A percentile compares a stretch with the other conserved stretches of the same genome.
Conservation (phyloP, 92 coral and sea anemone genomes). For the Phenganax stokvisi region DNA sequence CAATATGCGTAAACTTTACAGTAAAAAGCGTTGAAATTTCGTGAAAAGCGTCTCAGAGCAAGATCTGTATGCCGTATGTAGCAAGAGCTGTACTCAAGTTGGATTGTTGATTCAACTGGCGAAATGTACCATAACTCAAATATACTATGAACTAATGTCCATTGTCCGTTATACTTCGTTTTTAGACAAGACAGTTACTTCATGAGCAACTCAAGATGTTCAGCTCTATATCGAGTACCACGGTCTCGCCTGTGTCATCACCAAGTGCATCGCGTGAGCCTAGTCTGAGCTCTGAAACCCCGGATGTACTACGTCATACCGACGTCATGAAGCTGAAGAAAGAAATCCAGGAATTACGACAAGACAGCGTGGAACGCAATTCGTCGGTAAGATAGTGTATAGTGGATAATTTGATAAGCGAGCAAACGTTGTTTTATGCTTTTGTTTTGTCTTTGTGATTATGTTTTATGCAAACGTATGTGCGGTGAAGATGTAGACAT, state of each 20-base stretch:
- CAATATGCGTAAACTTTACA: not conserved
- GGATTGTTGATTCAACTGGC: too few relatives aligned
- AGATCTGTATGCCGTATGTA: too few relatives aligned
- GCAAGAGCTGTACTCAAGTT: too few relatives aligned
- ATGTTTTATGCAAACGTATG: too few relatives aligned
- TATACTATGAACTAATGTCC: not conserved
- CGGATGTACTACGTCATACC: constrained; percentile 14
- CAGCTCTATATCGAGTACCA: not conserved
- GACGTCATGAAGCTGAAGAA: constrained; percentile 14
- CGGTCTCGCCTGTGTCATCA: constrained; percentile 23
- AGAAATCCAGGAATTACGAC: constrained; percentile 34
- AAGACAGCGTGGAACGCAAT: constrained; percentile 16
- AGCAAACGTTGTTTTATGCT: too few relatives aligned
- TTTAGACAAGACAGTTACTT: constrained; percentile 27
- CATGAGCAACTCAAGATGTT: constrained; percentile 35
- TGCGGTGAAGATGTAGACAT: too few relatives aligned
- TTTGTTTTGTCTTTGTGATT: too few relatives aligned
- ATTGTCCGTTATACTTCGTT: not conserved
- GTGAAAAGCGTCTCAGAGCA: too few relatives aligned
- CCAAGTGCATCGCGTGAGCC: constrained; percentile 22
- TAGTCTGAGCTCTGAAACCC: constrained; percentile 13
- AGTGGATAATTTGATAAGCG: too few relatives aligned
- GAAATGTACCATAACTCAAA: too few relatives aligned
- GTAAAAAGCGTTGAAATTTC: not conserved
- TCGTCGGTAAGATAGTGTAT: not conserved